A percentile compares a stretch with the other conserved stretches of the same genome.
Evolutionary conservation across 1,140 invertebrate genomes (phyloP).

Genomic region (Cotesia typhae): DNA sequence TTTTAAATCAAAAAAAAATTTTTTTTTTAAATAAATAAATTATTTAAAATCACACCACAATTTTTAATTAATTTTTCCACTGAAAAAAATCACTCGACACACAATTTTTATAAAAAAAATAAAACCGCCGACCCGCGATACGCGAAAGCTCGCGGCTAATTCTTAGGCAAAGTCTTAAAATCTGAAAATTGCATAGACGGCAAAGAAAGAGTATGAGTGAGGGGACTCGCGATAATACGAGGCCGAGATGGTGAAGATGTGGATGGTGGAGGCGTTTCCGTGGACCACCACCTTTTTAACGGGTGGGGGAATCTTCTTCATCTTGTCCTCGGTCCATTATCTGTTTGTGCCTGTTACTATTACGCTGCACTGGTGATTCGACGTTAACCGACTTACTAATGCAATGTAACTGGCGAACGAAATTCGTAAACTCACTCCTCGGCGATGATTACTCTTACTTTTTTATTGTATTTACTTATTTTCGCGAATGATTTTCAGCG

Average conservation of each 20-base stretch:
- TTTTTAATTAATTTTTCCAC: slow-evolving; percentile 4
- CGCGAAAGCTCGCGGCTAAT: too few species aligned
- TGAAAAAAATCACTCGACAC: background rate
- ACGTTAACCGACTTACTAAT: background rate
- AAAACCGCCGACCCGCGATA: too few species aligned
- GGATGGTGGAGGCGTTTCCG: slow-evolving; percentile 47
- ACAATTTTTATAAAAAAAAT: background rate
- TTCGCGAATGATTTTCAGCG: too few species aligned
- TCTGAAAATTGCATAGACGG: too few species aligned
- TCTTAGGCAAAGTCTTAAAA: too few species aligned
- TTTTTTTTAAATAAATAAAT: background rate
- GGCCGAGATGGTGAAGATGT: slow-evolving; percentile 35
- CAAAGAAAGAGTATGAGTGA: too few species aligned
- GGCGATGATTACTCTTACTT: background rate
- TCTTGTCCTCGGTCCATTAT: slow-evolving; percentile 35
- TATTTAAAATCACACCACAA: background rate
- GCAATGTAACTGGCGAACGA: too few species aligned
- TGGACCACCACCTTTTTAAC: slow-evolving; percentile 56
- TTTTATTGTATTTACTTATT: too few species aligned
- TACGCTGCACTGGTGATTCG: slow-evolving; percentile 20
- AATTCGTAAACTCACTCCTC: background rate
- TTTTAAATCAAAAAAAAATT: background rate
- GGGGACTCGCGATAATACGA: slow-evolving; percentile 17
- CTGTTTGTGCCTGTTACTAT: slow-evolving; percentile 1
- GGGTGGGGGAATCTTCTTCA: slow-evolving; percentile 34